Conservation (phyloP, 2,888 invertebrate genomes). For the Lasioglossum marginatum region DNA sequence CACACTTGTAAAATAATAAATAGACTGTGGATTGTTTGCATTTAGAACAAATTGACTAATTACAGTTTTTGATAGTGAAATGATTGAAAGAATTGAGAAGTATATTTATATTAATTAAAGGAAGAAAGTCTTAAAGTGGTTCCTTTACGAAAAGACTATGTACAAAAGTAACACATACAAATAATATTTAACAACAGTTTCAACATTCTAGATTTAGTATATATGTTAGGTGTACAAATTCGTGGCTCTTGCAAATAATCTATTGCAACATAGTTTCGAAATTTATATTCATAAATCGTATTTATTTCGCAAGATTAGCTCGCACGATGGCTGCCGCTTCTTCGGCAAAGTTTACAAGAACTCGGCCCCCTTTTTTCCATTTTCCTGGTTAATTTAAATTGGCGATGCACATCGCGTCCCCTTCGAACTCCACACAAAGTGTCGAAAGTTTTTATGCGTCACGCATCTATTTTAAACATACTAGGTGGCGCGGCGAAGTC, state of each 20-base stretch:
- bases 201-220: too few species aligned
- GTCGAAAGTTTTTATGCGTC: constrained; percentile 56
- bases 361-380: constrained; percentile 24
- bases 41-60: too few species aligned
- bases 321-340: background rate
- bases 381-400: constrained; percentile 54
- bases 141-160: too few species aligned
- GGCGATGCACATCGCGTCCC: constrained; percentile 42
- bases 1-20: too few species aligned
- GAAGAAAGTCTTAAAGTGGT: too few species aligned
- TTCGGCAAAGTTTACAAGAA: constrained; percentile 24
- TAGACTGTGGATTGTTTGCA: too few species aligned
- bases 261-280: background rate
- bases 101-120: too few species aligned
- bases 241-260: background rate
- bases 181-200: too few species aligned
- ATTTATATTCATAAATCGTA: constrained; percentile 44
- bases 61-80: too few species aligned
- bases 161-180: too few species aligned
- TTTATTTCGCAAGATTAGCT: constrained; percentile 12
- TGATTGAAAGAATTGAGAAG: too few species aligned
- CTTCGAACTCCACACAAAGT: constrained; percentile 44
- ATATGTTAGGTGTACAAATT: background rate
- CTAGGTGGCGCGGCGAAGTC: constrained; percentile 8
- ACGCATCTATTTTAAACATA: constrained; percentile 48